Conservation (phyloP, 30 jellyfish, hydroid and myxozoan genomes). For the Turritopsis rubra region DNA sequence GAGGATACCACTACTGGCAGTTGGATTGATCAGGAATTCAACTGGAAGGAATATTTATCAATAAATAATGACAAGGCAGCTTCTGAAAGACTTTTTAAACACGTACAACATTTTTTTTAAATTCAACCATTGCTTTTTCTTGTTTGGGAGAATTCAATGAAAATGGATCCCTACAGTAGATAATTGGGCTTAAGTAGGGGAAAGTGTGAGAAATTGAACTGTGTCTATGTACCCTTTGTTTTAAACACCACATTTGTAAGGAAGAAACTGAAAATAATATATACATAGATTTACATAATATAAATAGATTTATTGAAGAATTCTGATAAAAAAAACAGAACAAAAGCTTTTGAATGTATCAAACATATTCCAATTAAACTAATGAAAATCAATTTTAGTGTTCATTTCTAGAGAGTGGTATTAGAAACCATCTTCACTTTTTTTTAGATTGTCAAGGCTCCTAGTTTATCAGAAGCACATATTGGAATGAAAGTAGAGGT, state of each 20-base stretch:
- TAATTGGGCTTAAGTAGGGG: too few relatives aligned
- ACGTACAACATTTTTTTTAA: conserved; percentile 31
- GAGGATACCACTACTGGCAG: conserved; percentile 45
- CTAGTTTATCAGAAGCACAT: conserved; percentile 72
- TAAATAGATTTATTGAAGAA: too few relatives aligned
- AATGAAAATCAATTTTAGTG: not conserved
- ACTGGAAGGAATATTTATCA: conserved; percentile 74
- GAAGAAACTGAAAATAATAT: too few relatives aligned
- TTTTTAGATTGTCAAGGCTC: conserved; percentile 59
- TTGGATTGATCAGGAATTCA: conserved; percentile 90
- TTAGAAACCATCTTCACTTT: not conserved
- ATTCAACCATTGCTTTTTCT: not conserved
- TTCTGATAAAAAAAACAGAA: not conserved
- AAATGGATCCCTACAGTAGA: too few relatives aligned
- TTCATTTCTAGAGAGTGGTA: not conserved
- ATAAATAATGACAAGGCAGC: conserved; percentile 77
- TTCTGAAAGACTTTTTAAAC: conserved; percentile 62
- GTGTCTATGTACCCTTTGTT: too few relatives aligned
- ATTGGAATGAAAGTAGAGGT: conserved; percentile 93
- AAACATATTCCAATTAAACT: not conserved
- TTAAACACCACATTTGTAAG: too few relatives aligned
- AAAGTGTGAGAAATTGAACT: too few relatives aligned
- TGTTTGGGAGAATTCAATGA: not conserved
- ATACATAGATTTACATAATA: too few relatives aligned
- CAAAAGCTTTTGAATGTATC: not conserved